Evolutionary conservation across 2,113 vertebrate genomes (phyloP).

Genomic region (Corydoras sp.): DNA sequence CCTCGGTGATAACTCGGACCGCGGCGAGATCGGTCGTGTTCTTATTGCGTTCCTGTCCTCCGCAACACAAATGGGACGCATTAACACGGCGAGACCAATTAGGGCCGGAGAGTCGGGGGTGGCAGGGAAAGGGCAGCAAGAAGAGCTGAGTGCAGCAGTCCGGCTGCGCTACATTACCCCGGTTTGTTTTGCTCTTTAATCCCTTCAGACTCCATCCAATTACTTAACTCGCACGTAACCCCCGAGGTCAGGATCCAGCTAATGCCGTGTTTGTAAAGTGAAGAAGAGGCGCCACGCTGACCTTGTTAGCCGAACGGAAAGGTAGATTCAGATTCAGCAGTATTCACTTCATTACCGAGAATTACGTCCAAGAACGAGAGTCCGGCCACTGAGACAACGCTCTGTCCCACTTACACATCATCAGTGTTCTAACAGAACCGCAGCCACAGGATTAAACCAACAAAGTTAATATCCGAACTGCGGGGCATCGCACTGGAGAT

Average conservation of each 20-base stretch:
- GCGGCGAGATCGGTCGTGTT: neutral
- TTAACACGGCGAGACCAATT: slow-evolving; percentile 45
- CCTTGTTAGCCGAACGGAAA: slow-evolving; percentile 27
- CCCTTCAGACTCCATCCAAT: slow-evolving; percentile 38
- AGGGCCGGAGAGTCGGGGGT: slow-evolving; percentile 25
- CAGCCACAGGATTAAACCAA: no score
- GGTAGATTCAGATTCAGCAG: neutral
- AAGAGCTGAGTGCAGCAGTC: slow-evolving; percentile 40
- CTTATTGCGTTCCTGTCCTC: neutral
- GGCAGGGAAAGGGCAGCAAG: slow-evolving; percentile 32
- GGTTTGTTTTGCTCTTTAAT: slow-evolving; percentile 45
- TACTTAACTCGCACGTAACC: slow-evolving; percentile 34
- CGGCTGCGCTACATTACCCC: slow-evolving; percentile 4
- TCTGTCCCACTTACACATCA: no score
- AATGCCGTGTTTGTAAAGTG: slow-evolving; percentile 30
- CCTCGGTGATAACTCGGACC: no score
- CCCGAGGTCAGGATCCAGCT: slow-evolving; percentile 31
- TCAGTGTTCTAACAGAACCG: no score
- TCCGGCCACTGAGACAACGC: no score
- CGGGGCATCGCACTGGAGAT: neutral
- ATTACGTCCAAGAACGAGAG: neutral
- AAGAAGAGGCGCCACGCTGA: slow-evolving; percentile 11
- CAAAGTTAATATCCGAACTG: neutral
- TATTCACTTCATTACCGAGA: slow-evolving; percentile 1
- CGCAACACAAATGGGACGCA: slow-evolving; percentile 25